Evolutionary conservation across 2,113 vertebrate genomes (phyloP).

Genomic region (Proteles cristata): DNA sequence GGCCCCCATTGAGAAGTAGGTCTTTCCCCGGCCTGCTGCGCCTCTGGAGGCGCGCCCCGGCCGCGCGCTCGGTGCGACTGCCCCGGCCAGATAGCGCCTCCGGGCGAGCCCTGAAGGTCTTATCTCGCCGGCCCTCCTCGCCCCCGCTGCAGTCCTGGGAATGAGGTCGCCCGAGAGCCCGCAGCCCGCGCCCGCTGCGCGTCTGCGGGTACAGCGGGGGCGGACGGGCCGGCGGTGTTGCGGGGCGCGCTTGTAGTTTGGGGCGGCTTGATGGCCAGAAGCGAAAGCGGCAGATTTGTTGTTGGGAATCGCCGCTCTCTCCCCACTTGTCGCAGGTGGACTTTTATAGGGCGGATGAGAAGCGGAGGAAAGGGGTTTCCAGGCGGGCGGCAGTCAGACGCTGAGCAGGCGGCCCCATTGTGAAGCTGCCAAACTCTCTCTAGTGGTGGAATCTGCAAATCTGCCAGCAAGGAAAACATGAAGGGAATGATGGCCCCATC

Average conservation of each 20-base stretch:
- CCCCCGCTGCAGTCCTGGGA: neutral
- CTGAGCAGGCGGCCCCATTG: constrained; percentile 54
- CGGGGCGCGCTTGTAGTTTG: neutral
- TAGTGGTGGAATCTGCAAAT: constrained; percentile 65
- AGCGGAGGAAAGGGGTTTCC: neutral
- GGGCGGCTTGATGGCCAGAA: neutral
- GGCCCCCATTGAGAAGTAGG: neutral
- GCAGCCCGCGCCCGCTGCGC: neutral
- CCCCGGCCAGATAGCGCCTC: constrained; percentile 24
- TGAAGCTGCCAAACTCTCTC: constrained; percentile 71
- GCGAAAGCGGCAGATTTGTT: constrained; percentile 17
- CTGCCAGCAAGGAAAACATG: neutral
- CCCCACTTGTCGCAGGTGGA: constrained; percentile 72
- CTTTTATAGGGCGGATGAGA: neutral
- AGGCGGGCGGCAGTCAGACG: neutral
- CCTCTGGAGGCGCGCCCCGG: neutral
- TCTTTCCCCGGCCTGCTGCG: constrained; percentile 8
- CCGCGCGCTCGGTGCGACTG: neutral
- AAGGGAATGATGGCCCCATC: neutral
- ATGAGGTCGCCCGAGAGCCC: neutral
- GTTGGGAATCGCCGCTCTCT: neutral
- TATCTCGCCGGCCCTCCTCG: neutral
- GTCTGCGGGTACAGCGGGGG: neutral
- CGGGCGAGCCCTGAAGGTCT: neutral
- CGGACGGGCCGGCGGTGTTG: neutral